Evolutionary conservation across 2,888 invertebrate species (phyloP).

Genomic region (Drosophila koepferae): DNA sequence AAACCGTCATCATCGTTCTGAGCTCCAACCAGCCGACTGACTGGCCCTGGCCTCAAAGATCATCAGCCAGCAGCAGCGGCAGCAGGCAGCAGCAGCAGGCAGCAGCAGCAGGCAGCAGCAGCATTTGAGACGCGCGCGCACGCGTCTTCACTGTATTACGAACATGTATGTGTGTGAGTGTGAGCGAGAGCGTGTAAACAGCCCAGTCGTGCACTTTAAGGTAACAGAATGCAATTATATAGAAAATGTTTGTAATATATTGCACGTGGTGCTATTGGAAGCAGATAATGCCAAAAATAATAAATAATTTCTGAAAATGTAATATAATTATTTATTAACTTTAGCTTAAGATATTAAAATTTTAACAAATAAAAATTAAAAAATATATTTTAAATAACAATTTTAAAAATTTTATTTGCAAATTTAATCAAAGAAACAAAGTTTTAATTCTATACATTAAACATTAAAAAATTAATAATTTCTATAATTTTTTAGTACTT

Average conservation of each 20-base stretch:
- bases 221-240: not conserved
- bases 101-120: conserved; percentile 37
- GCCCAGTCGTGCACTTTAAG: conserved; percentile 43
- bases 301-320: not conserved
- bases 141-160: conserved; percentile 56
- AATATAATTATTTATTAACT: not conserved
- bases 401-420: too few species aligned
- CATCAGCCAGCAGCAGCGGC: conserved; percentile 49
- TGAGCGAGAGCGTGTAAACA: conserved; percentile 13
- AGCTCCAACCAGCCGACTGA: conserved; percentile 70
- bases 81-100: conserved; percentile 39
- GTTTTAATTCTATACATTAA: too few species aligned
- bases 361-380: too few species aligned
- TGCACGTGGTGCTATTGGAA: not conserved
- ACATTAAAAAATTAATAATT: too few species aligned
- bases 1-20: conserved; percentile 75
- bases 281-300: not conserved
- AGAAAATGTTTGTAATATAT: too few species aligned
- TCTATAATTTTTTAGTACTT: too few species aligned
- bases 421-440: too few species aligned
- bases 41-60: conserved; percentile 77
- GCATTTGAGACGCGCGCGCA: conserved; percentile 70
- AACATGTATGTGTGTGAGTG: conserved; percentile 16
- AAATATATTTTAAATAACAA: too few species aligned
- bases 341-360: too few species aligned